Conservation (phyloP, 2,113 vertebrate species). For the Ciconia maguari region DNA sequence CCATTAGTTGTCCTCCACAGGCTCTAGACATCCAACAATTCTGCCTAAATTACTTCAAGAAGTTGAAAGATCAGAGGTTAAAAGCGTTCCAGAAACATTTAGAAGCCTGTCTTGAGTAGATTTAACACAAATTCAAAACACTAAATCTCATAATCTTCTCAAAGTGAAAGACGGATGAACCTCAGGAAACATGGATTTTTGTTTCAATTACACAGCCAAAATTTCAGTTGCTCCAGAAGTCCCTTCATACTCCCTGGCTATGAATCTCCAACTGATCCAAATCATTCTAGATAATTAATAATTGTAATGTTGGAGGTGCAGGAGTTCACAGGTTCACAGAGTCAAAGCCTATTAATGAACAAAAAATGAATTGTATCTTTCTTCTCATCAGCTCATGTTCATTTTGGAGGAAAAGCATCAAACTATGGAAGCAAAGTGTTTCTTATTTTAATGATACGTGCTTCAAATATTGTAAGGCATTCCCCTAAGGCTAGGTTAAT, state of each 20-base stretch:
- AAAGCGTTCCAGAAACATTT: neutral
- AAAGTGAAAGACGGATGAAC: neutral
- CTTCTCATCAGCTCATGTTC: neutral
- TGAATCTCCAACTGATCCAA: neutral
- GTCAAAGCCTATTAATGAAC: neutral
- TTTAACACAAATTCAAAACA: neutral
- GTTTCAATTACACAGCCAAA: neutral
- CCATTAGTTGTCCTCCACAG: neutral
- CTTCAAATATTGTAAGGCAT: neutral
- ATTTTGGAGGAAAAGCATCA: neutral
- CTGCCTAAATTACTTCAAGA: neutral
- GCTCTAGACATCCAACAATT: neutral
- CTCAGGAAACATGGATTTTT: neutral
- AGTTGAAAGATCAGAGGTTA: neutral
- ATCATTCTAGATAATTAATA: neutral
- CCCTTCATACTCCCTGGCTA: neutral
- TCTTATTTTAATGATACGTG: neutral
- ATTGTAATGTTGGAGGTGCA: fast-evolving
- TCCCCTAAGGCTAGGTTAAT: neutral
- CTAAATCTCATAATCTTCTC: neutral
- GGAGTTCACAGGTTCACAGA: neutral
- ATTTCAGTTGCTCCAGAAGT: neutral
- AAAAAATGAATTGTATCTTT: neutral
- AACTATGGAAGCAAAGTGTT: neutral
- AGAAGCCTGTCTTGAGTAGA: neutral